Conservation (phyloP, 2,797 vertebrate genomes). For the Phoeniculus purpureus region DNA sequence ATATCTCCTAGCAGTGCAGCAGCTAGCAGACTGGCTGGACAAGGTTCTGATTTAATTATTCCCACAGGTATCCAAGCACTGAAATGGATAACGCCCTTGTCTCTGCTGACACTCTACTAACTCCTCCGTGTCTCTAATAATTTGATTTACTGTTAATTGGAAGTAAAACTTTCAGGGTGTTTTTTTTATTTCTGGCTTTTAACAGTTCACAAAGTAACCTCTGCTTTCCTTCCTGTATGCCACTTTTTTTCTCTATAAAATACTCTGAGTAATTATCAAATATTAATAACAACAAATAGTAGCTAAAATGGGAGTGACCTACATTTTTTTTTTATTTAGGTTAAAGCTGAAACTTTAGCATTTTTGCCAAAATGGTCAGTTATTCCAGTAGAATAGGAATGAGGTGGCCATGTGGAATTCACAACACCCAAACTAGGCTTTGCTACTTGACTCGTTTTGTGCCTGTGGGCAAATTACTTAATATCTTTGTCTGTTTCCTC, state of each 20-base stretch:
- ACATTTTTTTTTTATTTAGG: background rate
- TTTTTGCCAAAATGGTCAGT: background rate
- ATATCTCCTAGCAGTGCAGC: slow-evolving; percentile 89
- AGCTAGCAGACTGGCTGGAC: slow-evolving; percentile 90
- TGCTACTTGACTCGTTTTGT: slow-evolving; percentile 43
- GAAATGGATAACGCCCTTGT: slow-evolving; percentile 59
- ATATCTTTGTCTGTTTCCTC: slow-evolving; percentile 32
- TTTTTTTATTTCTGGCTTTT: slow-evolving; percentile 27
- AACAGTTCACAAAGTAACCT: slow-evolving; percentile 25
- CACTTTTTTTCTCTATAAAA: slow-evolving; percentile 15
- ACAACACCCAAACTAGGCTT: background rate
- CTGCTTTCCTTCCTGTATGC: slow-evolving; percentile 47
- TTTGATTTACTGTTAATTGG: slow-evolving; percentile 52
- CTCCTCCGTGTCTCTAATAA: slow-evolving; percentile 31
- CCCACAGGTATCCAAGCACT: slow-evolving; percentile 83
- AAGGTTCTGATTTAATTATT: slow-evolving; percentile 88
- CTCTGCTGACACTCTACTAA: slow-evolving; percentile 75
- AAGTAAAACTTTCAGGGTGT: slow-evolving; percentile 27
- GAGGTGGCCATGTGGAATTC: background rate
- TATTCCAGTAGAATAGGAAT: background rate
- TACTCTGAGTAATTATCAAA: background rate
- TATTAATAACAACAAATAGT: background rate
- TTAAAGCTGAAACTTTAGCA: background rate
- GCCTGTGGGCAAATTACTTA: slow-evolving; percentile 31
- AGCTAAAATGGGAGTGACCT: background rate